Base-by-base conservation (phyloP, 2,888 invertebrate species). In the Poecilus cupreus region DNA sequence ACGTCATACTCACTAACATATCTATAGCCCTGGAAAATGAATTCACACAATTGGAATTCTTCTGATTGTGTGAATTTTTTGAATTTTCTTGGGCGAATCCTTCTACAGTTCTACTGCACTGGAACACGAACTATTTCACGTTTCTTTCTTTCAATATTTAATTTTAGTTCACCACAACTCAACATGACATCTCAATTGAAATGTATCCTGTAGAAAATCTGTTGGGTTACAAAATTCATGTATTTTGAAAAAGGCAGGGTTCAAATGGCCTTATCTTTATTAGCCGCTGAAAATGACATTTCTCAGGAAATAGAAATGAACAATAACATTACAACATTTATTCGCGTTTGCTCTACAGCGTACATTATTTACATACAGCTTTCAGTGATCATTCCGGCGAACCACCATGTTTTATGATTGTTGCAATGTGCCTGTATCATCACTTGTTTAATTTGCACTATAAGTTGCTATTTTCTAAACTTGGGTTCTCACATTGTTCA, bases 261-360 rank as follows among this genome's bases (percentile, higher is more conserved):
- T 72, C 11, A 22, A 46, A 72, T 72, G 72, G 72, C 72, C 72
- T 72, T 72, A 72, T 43, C 43, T 46, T 60, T 11, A 72, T 43
- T 72, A 72, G 37, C 22, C 13, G 10, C 22, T 18, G 18, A 10
- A 20, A 13, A 18, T 54, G 54, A 11, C 11, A 26, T 60, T 60
- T 26, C 72, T 72, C 72, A 72, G 72, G 72, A 24, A 39, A 72
- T 24, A 20, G 22, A 72, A 32, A 22, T 68, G 64, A 68, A 68
- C 64, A 37, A 68, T 68, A 68, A 68, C 10, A 13, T 68, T 60
- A n/a, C n/a, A 32, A 32, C 32, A 32, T 32, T 32, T 60, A 3
- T 60, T 60, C 24, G 26, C n/a, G 24, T 60, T 60, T 60, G 60
- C 60, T 51, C 51, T 18, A 51, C 51, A 51, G 51, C 51, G 32